phyloP scores from a whole-genome alignment of 2,888 invertebrate genomes.

The Neoscelio sp. region DNA sequence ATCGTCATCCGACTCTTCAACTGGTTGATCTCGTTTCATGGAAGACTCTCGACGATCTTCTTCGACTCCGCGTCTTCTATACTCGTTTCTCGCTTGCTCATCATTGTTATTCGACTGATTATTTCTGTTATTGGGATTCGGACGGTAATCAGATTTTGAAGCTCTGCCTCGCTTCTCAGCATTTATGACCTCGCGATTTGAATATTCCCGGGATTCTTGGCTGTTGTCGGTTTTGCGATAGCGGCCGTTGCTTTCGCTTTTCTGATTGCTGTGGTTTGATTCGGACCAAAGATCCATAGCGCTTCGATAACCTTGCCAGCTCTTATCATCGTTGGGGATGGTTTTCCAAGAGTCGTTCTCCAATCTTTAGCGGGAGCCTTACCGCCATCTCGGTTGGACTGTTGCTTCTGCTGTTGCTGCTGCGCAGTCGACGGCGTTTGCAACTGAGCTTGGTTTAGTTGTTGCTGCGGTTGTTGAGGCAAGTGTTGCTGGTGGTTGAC shows the following conservation, averaged over 20 bases:
- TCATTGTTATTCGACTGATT: constrained; percentile 67
- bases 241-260: constrained; percentile 70
- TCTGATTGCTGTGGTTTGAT: constrained; percentile 73
- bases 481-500: constrained; percentile 71
- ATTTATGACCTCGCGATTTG: constrained; percentile 69
- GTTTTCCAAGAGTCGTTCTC: constrained; percentile 82
- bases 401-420: constrained; percentile 80
- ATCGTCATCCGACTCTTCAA: constrained; percentile 77
- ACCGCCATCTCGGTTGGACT: constrained; percentile 76
- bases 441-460: constrained; percentile 77
- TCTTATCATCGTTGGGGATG: constrained; percentile 81
- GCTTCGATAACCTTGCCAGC: constrained; percentile 82
- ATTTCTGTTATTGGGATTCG: constrained; percentile 69
- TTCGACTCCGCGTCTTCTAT: constrained; percentile 41
- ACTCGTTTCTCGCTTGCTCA: constrained; percentile 59
- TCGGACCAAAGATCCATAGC: constrained; percentile 83
- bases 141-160: constrained; percentile 73
- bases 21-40: constrained; percentile 67
- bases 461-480: constrained; percentile 58
- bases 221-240: constrained; percentile 66
- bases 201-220: constrained; percentile 69
- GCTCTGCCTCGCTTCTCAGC: constrained; percentile 65
- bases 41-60: constrained; percentile 67
- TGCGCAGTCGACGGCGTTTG: constrained; percentile 76
- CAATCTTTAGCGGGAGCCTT: constrained; percentile 76